Base-by-base conservation (phyloP, 2,113 vertebrate species). In the Maccullochella peelii region DNA sequence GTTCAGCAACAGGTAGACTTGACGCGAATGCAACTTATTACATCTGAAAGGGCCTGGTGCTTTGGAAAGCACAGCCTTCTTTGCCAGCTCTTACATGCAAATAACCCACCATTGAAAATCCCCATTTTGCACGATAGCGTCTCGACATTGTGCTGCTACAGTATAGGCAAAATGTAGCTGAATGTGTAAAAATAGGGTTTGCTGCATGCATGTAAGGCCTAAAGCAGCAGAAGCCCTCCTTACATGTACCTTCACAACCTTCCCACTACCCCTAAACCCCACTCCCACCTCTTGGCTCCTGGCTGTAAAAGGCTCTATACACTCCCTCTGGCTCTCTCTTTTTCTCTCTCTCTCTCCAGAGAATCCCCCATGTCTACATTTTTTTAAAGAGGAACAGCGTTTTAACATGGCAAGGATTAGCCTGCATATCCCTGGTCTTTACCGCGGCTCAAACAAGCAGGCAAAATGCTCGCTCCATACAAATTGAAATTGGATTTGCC, bases 401-500 rank as follows among this genome's bases (percentile, higher is more conserved):
- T 95, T 95, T 93, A 94, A 94, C 92, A 93, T 93, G 91, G 92
- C 85, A 65, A 89, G 94, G 94, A 95, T 95, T 95, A 95, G 93
- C 90, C 88, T 70, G 88, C 89, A 90, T 94, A 94, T 94, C 93
- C 93, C 87, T 91, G 89, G 93, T 95, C 95, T 95, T 94, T 93
- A 89, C 89, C 30, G 86, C 86, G 92, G 91, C 94, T 95, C 94
- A 92, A 92, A 94, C 93, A 94, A 91, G 93, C 91, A 92, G 86
- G 93, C 89, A 86, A 94, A 95, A 95, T 90, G 85, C 92, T 93
- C 67, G 74, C 89, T 92, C 93, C 94, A 94, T 94, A 94, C 92
- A 96, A 95, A 96, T 94, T 95, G 92, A 95, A 96, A 96, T 96
- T 95, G 94, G 95, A 95, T 96, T 96, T 95, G 94, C 94, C 91